These are phyloP conservation scores for Salvelinus sp. DNA, from an alignment of 2,113 vertebrate species.

Conservation along the genomic window DNA sequence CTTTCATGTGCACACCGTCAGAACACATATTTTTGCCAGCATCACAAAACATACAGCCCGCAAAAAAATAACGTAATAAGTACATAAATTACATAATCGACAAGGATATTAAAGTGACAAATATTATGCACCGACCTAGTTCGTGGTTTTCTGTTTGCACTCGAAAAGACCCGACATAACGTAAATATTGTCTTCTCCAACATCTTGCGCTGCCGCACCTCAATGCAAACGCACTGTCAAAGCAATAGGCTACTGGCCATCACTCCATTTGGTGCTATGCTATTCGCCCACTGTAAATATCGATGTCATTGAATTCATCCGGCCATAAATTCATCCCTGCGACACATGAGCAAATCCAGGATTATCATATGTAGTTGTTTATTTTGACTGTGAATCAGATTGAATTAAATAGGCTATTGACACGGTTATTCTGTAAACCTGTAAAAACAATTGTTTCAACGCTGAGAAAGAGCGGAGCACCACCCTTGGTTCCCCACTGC, in stretches of 20 bases:
- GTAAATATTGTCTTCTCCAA: slow-evolving; percentile 55
- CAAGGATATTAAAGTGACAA: too few relatives aligned
- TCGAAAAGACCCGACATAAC: neutral
- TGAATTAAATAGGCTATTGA: too few relatives aligned
- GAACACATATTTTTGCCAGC: too few relatives aligned
- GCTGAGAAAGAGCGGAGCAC: slow-evolving; percentile 9
- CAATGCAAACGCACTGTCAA: slow-evolving; percentile 52
- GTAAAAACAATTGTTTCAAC: neutral
- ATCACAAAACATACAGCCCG: too few relatives aligned
- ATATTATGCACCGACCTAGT: neutral
- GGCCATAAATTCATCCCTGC: neutral
- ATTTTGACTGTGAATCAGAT: too few relatives aligned
- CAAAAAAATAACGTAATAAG: neutral
- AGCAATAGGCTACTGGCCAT: neutral
- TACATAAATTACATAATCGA: too few relatives aligned
- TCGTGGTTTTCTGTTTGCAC: neutral
- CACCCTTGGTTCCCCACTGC: neutral
- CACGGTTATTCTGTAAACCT: too few relatives aligned
- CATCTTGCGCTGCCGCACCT: slow-evolving; percentile 72
- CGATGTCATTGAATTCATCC: slow-evolving; percentile 27
- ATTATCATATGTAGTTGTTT: neutral
- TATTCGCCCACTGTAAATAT: neutral
- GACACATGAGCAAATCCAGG: neutral
- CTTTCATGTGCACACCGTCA: too few relatives aligned
- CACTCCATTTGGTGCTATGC: neutral